These are phyloP conservation scores for Drosophila navojoa DNA, from an alignment of 1,140 invertebrate species.

Conservation along the genomic window DNA sequence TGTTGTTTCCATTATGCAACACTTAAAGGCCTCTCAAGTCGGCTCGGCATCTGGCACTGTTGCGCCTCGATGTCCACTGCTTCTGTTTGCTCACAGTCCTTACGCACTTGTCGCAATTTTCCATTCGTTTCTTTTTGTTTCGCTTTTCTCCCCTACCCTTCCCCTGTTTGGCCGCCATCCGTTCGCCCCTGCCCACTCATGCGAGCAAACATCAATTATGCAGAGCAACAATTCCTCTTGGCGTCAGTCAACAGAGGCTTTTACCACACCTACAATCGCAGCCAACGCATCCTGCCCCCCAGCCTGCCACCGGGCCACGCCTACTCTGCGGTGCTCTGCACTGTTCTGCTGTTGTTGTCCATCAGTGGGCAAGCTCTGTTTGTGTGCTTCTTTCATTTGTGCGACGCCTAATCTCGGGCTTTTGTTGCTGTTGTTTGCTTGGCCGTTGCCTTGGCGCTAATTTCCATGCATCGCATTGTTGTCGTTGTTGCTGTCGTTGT, in stretches of 20 bases:
- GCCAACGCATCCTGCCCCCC: neutral
- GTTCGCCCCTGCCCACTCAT: neutral
- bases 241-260: neutral
- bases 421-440: neutral
- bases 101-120: conserved; percentile 1
- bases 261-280: conserved; percentile 1
- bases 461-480: conserved; percentile 40
- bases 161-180: no score
- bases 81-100: neutral
- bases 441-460: conserved; percentile 23
- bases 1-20: neutral
- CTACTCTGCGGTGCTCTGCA: neutral
- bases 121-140: neutral
- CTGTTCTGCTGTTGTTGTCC: neutral
- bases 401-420: conserved; percentile 12
- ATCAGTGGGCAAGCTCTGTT: conserved; percentile 13
- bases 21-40: neutral
- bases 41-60: neutral
- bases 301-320: neutral
- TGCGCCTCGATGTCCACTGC: neutral
- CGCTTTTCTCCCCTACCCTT: neutral
- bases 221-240: conserved; percentile 20
- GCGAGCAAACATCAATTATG: conserved; percentile 37
- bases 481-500: neutral
- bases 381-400: conserved; percentile 30